Evolutionary conservation across 2,888 invertebrate species (phyloP), one percentile per base, ranked within the genome.

Genomic region (Lucinisca nassula): DNA sequence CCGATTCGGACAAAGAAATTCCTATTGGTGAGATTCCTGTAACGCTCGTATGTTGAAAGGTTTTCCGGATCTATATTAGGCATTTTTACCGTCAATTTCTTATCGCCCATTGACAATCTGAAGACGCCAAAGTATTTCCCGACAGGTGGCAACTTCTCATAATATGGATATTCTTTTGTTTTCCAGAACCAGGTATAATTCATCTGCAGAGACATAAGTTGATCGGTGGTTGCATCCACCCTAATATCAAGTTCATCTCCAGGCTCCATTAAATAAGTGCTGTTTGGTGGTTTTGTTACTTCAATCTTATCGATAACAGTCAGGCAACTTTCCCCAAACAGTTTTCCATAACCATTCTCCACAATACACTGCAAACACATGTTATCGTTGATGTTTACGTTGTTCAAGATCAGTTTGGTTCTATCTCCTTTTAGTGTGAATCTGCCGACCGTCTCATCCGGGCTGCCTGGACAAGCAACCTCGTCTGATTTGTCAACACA

Each of bases 311-410:
- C 87, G 24, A 88, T 88, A 0, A 88, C 84, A n/a, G 85, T 82
- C 0, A 90, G 84, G 77, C 90, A 90, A 37, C 85, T 88, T 49
- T 79, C 84, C 17, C 82, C 84, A 45, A 88, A 70, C 6, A 70
- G 2, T 2, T 82, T 76, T 0, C 90, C 90, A 70, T 79, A 86
- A 1, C 79, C 70, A 61, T 90, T 90, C n/a, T 51, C 51, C 0
- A 86, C 85, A 24, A 83, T 35, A 58, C 90, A 90, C 82, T 90
- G 90, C 2, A 90, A 21, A 30, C 90, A 90, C 77, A 82, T 51
- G 4, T 70, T 72, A 40, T 88, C 87, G 0, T 27, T 1, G 17
- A 73, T 35, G 2, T 21, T 40, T 0, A 87, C 76, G 14, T 79
- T 72, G 0, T 81, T 85, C 30, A 90, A 0, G 0, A 49, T 82